Evolutionary conservation across 2,888 invertebrate species (phyloP).

Genomic region (Nomada fabriciana): DNA sequence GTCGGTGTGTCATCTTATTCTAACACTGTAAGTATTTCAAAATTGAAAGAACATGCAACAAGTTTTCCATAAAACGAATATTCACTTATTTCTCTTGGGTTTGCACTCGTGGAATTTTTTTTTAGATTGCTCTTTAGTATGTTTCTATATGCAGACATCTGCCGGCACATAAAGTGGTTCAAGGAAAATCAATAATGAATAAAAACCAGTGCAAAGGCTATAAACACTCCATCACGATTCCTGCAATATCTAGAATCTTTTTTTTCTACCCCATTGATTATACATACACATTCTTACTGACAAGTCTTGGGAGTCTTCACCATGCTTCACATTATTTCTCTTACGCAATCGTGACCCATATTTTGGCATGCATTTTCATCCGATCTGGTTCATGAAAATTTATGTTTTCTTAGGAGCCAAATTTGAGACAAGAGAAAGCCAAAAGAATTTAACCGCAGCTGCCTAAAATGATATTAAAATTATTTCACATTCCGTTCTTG

Average conservation of each 20-base stretch:
- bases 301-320: too few relatives aligned
- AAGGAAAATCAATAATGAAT: slow-evolving; percentile 46
- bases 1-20: slow-evolving; percentile 68
- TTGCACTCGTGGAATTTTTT: neutral
- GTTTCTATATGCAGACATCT: neutral
- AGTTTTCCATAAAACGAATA: neutral
- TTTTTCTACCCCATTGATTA: slow-evolving; percentile 27
- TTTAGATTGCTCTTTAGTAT: neutral
- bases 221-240: slow-evolving; percentile 30
- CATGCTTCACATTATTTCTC: neutral
- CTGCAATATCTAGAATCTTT: neutral
- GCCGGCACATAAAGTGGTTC: slow-evolving; percentile 25
- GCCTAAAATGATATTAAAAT: too few relatives aligned
- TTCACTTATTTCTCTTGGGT: neutral
- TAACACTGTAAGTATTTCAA: slow-evolving; percentile 74
- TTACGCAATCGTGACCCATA: slow-evolving; percentile 20
- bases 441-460: too few relatives aligned
- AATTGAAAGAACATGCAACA: neutral
- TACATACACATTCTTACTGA: neutral
- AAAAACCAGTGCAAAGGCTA: slow-evolving; percentile 1
- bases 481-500: too few relatives aligned
- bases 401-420: neutral
- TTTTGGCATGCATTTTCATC: neutral
- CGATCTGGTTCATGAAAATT: neutral
- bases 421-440: too few relatives aligned